Conservation (phyloP, 2,888 invertebrate species). For the Hyles lineata region DNA sequence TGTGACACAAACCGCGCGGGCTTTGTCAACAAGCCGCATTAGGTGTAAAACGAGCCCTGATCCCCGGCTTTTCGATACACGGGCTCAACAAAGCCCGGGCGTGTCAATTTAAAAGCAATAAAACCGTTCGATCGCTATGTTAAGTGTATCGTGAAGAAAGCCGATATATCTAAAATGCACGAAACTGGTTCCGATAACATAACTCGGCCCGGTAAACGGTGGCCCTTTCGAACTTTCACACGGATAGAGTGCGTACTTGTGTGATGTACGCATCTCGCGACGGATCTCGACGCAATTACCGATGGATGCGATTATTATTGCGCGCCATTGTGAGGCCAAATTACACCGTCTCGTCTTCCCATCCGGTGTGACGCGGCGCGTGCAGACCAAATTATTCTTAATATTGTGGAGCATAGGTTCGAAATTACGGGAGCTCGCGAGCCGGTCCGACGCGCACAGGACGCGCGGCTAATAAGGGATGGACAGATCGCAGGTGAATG, state of each 20-base stretch:
- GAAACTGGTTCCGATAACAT: slow-evolving; percentile 73
- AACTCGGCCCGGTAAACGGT: slow-evolving; percentile 54
- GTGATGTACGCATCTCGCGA: slow-evolving; percentile 56
- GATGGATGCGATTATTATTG: slow-evolving; percentile 78
- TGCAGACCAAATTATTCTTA: slow-evolving; percentile 43
- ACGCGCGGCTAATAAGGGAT: slow-evolving; percentile 65
- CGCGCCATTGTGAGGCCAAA: slow-evolving; percentile 80
- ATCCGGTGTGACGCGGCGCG: slow-evolving; percentile 64
- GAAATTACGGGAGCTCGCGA: not conserved
- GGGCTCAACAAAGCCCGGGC: slow-evolving; percentile 54
- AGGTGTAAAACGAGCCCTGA: slow-evolving; percentile 64
- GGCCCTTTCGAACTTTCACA: slow-evolving; percentile 80
- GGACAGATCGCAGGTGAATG: slow-evolving; percentile 72
- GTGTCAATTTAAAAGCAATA: slow-evolving; percentile 66
- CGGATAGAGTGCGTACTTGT: slow-evolving; percentile 62
- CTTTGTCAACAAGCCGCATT: slow-evolving; percentile 47
- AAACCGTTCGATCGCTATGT: slow-evolving; percentile 58
- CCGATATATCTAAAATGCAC: slow-evolving; percentile 70
- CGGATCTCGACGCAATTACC: slow-evolving; percentile 83
- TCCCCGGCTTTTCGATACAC: slow-evolving; percentile 53
- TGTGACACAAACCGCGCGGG: slow-evolving; percentile 1
- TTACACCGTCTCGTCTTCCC: slow-evolving; percentile 81
- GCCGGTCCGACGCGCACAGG: slow-evolving; percentile 42
- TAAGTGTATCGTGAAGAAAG: slow-evolving; percentile 67
- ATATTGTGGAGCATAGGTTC: slow-evolving; percentile 20